phyloP scores from a whole-genome alignment of 2,797 vertebrate genomes.

The Percopsis omiscomaycus region DNA sequence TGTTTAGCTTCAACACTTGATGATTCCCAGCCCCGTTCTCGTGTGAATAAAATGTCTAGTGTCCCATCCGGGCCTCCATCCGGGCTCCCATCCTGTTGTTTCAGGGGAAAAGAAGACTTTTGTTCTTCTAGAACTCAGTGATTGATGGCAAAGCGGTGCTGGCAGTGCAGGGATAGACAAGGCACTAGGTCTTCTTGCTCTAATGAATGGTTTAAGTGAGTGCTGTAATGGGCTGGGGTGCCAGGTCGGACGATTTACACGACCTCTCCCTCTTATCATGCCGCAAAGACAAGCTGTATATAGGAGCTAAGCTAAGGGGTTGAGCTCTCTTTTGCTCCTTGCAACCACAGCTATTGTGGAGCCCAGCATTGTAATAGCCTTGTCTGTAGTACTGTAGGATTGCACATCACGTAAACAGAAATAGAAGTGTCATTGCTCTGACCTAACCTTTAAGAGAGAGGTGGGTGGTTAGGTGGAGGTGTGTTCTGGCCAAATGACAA shows the following conservation, averaged over 20 bases:
- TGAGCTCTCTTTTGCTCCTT: slow-evolving; percentile 5
- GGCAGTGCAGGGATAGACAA: slow-evolving; percentile 53
- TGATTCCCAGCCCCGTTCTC: slow-evolving; percentile 13
- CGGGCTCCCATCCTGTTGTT: slow-evolving; percentile 33
- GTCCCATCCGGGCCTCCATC: slow-evolving; percentile 1
- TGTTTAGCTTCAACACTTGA: too few species aligned
- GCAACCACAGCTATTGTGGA: too few species aligned
- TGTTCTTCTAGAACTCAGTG: slow-evolving; percentile 40
- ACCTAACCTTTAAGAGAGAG: slow-evolving; percentile 59
- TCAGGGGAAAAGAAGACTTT: slow-evolving; percentile 45
- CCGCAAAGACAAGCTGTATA: slow-evolving; percentile 20
- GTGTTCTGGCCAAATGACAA: slow-evolving; percentile 56
- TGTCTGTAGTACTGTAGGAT: too few species aligned
- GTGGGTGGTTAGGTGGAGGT: slow-evolving; percentile 47
- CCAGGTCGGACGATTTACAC: slow-evolving; percentile 56
- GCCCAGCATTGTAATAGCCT: too few species aligned
- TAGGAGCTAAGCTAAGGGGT: slow-evolving; percentile 21
- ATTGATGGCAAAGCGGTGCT: slow-evolving; percentile 68
- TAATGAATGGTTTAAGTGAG: slow-evolving; percentile 78
- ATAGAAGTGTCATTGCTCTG: slow-evolving; percentile 35
- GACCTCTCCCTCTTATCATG: slow-evolving; percentile 36
- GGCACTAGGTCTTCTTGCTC: slow-evolving; percentile 67
- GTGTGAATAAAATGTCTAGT: slow-evolving; percentile 37
- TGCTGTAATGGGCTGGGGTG: slow-evolving; percentile 70
- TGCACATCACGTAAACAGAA: too few species aligned